phyloP scores from a whole-genome alignment of 2,888 invertebrate genomes.

The Unio delphinus region DNA sequence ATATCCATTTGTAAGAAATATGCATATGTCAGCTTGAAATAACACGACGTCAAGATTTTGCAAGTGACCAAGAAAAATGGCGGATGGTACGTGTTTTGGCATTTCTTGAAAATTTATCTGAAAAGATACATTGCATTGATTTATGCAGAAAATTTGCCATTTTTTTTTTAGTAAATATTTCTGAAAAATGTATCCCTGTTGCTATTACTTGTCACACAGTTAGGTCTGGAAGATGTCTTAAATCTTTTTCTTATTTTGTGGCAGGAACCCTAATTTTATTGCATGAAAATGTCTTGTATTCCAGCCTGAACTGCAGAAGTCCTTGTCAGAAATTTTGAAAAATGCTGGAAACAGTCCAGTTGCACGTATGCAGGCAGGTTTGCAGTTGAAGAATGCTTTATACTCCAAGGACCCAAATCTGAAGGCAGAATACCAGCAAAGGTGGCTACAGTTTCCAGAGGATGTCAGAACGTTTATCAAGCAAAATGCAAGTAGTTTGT shows the following conservation, averaged over 20 bases:
- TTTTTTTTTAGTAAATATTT: too few relatives aligned
- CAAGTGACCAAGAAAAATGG: too few relatives aligned
- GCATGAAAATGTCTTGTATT: slow-evolving; percentile 39
- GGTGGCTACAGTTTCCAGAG: slow-evolving; percentile 93
- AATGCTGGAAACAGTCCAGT: slow-evolving; percentile 92
- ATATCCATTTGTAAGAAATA: too few relatives aligned
- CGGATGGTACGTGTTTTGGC: too few relatives aligned
- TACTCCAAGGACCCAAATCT: slow-evolving; percentile 92
- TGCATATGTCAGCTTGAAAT: too few relatives aligned
- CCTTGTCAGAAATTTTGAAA: slow-evolving; percentile 91
- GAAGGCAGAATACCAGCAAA: slow-evolving; percentile 87
- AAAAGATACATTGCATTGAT: too few relatives aligned
- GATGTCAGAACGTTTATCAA: slow-evolving; percentile 92
- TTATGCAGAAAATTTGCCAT: too few relatives aligned
- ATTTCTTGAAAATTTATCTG: too few relatives aligned
- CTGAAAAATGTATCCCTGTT: too few relatives aligned
- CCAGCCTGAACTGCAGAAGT: slow-evolving; percentile 90
- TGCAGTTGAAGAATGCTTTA: slow-evolving; percentile 97
- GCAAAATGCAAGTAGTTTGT: slow-evolving; percentile 85
- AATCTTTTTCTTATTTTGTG: not conserved
- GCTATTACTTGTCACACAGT: too few relatives aligned
- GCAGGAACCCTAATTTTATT: slow-evolving; percentile 2
- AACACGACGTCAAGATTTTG: too few relatives aligned
- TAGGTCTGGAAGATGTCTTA: not conserved
- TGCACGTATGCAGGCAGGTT: slow-evolving; percentile 97